These are phyloP conservation scores for Cydia amplana DNA, from an alignment of 1,140 invertebrate genomes.

Conservation along the genomic window DNA sequence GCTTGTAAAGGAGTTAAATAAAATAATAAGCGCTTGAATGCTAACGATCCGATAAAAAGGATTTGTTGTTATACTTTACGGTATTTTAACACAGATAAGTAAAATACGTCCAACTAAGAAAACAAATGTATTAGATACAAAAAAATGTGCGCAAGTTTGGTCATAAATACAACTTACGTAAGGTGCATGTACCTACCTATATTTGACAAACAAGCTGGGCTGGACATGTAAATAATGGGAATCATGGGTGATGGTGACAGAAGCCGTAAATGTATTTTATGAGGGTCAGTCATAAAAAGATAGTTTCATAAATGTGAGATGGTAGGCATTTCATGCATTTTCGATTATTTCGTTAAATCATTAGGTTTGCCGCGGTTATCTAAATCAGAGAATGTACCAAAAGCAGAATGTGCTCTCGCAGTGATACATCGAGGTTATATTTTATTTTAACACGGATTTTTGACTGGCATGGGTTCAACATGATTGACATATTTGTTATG, in stretches of 20 bases:
- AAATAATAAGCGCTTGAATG: slow-evolving; percentile 11
- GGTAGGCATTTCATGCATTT: background rate
- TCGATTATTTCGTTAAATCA: background rate
- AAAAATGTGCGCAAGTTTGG: too few species aligned
- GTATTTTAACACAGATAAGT: slow-evolving; percentile 1
- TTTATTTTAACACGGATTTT: too few species aligned
- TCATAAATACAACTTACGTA: background rate
- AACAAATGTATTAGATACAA: background rate
- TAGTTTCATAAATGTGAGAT: background rate
- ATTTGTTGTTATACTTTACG: background rate
- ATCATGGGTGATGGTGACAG: background rate
- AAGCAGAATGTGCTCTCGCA: too few species aligned
- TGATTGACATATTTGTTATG: too few species aligned
- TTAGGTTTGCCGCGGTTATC: too few species aligned
- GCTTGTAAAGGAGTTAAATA: slow-evolving; percentile 15
- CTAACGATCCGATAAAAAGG: background rate
- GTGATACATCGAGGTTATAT: too few species aligned
- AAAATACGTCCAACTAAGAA: background rate
- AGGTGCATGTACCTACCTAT: background rate
- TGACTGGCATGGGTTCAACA: too few species aligned
- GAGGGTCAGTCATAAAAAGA: background rate
- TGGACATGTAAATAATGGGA: background rate
- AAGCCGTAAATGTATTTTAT: slow-evolving; percentile 18
- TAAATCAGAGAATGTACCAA: too few species aligned
- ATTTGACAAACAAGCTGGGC: background rate